Evolutionary conservation across 2,797 vertebrate species (phyloP).

Genomic region (Cynopterus sphinx): DNA sequence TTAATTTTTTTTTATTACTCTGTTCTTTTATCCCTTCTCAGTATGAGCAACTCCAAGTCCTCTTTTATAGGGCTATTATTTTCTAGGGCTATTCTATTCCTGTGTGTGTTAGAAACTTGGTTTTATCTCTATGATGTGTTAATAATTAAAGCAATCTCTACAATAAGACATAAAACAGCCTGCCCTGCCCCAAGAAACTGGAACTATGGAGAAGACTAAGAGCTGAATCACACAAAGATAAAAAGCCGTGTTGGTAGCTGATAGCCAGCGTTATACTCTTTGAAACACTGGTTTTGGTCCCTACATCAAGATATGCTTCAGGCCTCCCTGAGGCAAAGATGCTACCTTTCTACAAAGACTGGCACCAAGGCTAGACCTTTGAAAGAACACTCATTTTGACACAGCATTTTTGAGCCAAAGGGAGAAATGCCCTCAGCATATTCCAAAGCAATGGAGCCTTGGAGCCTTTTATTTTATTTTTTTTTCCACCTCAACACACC

Average conservation of each 20-base stretch:
- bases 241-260: background rate
- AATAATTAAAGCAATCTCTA: slow-evolving; percentile 73
- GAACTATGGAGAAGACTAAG: background rate
- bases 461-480: background rate
- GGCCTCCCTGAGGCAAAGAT: background rate
- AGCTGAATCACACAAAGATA: background rate
- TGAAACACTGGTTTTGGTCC: background rate
- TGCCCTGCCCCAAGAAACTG: slow-evolving; percentile 20
- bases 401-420: background rate
- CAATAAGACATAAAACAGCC: slow-evolving; percentile 61
- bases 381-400: background rate
- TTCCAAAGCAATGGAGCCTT: slow-evolving; percentile 31
- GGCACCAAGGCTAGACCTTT: background rate
- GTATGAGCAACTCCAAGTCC: slow-evolving; percentile 51
- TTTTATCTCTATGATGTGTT: slow-evolving; percentile 65
- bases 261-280: background rate
- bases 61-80: slow-evolving; percentile 76
- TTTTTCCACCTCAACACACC: slow-evolving; percentile 44
- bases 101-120: slow-evolving; percentile 63
- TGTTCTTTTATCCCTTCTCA: slow-evolving; percentile 67
- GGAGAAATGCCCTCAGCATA: background rate
- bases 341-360: background rate
- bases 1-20: slow-evolving; percentile 77
- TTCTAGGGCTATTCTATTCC: slow-evolving; percentile 69
- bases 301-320: background rate